Conservation (phyloP, 1,140 invertebrate genomes). For the Rhopalosiphum padi region DNA sequence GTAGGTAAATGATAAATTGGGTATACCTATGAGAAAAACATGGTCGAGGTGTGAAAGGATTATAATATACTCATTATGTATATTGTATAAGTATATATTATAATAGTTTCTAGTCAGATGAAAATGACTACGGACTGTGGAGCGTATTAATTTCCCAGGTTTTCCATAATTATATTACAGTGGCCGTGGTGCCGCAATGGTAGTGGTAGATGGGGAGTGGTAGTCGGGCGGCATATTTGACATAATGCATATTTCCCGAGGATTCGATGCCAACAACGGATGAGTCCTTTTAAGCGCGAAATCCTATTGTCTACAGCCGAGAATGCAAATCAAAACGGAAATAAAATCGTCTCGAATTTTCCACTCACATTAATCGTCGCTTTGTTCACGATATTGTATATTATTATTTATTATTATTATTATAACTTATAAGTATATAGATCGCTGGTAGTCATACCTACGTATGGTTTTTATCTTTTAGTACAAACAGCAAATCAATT, state of each 20-base stretch:
- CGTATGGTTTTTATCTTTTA: neutral
- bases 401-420: neutral
- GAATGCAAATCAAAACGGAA: neutral
- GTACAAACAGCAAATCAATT: neutral
- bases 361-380: neutral
- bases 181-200: neutral
- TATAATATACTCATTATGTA: conserved; percentile 9
- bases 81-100: neutral
- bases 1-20: conserved; percentile 22
- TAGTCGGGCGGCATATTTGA: neutral
- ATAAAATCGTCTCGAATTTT: neutral
- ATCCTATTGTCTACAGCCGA: neutral
- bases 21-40: neutral
- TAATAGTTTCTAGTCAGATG: neutral
- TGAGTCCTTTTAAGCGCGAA: neutral
- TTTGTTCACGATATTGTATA: neutral
- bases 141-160: neutral
- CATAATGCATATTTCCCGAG: neutral
- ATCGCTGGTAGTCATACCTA: neutral
- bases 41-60: neutral
- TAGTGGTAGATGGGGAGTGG: neutral
- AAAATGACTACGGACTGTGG: neutral
- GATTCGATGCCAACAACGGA: neutral
- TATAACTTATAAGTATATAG: neutral
- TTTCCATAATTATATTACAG: neutral